A percentile compares a stretch with the other conserved stretches of the same genome.
These are phyloP conservation scores for Trematomus bernacchii DNA, from an alignment of 2,797 vertebrate genomes.

Conservation along the genomic window DNA sequence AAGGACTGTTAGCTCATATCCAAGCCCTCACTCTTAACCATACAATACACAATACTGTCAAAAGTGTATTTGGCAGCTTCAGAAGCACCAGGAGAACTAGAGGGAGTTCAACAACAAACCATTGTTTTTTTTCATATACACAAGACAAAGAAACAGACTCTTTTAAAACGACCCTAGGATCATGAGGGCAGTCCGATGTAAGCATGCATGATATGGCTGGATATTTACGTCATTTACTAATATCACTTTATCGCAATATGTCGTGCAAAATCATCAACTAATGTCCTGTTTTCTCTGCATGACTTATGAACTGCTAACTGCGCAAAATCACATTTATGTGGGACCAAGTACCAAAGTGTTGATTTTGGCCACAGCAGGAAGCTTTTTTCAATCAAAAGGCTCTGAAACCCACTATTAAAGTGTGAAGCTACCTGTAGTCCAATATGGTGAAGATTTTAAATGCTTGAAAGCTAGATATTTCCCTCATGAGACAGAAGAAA, in stretches of 20 bases:
- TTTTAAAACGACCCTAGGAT: not conserved
- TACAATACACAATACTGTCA: no score
- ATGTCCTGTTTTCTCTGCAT: not conserved
- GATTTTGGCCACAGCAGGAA: not conserved
- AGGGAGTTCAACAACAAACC: not conserved
- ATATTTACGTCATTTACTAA: not conserved
- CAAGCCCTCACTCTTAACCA: no score
- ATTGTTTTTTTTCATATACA: not conserved
- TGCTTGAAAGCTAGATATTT: not conserved
- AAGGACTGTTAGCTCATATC: no score
- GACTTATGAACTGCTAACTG: not conserved
- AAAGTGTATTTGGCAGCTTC: not conserved
- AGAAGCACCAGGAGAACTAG: no score
- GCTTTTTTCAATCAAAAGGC: no score
- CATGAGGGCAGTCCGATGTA: not conserved
- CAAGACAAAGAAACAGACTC: not conserved
- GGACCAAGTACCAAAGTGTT: not conserved
- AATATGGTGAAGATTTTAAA: not conserved
- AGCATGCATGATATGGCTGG: not conserved
- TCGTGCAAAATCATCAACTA: not conserved
- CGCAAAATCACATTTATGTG: not conserved
- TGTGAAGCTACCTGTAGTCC: not conserved
- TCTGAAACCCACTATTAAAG: not conserved
- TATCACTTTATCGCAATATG: not conserved
- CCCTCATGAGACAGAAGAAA: not conserved